Evolutionary conservation across 2,888 invertebrate species (phyloP).

Genomic region (Volucella zonaria): DNA sequence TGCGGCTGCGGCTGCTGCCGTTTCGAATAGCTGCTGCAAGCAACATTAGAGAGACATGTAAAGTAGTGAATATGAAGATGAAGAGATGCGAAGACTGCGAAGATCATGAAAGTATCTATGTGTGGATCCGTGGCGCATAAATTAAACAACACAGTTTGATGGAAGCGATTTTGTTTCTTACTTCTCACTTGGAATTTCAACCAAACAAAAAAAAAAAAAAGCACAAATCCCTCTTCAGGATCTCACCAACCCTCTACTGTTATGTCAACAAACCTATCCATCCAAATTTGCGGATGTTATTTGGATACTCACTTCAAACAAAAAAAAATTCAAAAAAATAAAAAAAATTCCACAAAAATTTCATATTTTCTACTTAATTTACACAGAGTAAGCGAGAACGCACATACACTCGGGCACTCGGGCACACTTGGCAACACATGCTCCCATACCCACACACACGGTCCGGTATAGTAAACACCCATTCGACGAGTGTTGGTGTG

Average conservation of each 20-base stretch:
- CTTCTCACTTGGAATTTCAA: slow-evolving; percentile 2
- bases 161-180: background rate
- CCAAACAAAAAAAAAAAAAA: background rate
- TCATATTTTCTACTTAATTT: slow-evolving; percentile 65
- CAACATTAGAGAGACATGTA: slow-evolving; percentile 34
- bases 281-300: background rate
- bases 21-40: slow-evolving; percentile 45
- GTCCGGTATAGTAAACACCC: slow-evolving; percentile 61
- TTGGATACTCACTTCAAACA: background rate
- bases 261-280: slow-evolving; percentile 18
- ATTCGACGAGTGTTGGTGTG: slow-evolving; percentile 69
- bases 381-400: slow-evolving; percentile 43
- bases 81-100: too few relatives aligned
- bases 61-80: background rate
- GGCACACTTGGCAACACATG: background rate
- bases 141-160: slow-evolving; percentile 34
- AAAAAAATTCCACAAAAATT: slow-evolving; percentile 51
- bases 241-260: slow-evolving; percentile 16
- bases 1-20: slow-evolving; percentile 3
- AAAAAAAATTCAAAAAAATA: background rate
- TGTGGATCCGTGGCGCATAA: slow-evolving; percentile 52
- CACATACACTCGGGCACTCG: slow-evolving; percentile 12
- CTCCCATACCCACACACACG: slow-evolving; percentile 25
- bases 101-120: slow-evolving; percentile 40
- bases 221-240: background rate